Evolutionary conservation across 2,888 invertebrate genomes (phyloP).

Genomic region (Syritta pipiens): DNA sequence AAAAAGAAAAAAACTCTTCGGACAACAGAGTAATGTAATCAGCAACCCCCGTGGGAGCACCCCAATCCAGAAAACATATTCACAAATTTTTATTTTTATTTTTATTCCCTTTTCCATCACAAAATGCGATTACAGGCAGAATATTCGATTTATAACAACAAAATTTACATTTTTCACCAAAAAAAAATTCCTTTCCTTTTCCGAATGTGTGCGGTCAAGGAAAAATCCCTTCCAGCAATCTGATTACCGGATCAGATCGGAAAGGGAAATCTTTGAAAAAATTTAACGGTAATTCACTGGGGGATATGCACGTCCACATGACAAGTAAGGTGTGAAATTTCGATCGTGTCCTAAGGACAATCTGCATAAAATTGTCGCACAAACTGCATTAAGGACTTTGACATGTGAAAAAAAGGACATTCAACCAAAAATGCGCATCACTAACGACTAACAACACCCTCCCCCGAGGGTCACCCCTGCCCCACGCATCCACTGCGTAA

Average conservation of each 20-base stretch:
- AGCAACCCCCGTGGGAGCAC: slow-evolving; percentile 24
- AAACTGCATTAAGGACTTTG: too few relatives aligned
- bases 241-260: slow-evolving; percentile 25
- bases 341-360: slow-evolving; percentile 16
- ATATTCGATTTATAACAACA: slow-evolving; percentile 25
- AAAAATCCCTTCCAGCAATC: slow-evolving; percentile 42
- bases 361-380: slow-evolving; percentile 54
- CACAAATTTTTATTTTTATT: neutral
- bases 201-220: slow-evolving; percentile 42
- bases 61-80: slow-evolving; percentile 7
- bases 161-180: slow-evolving; percentile 37
- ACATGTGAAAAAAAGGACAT: neutral
- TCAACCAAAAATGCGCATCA: slow-evolving; percentile 46
- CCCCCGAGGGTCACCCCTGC: slow-evolving; percentile 35
- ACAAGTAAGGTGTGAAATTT: slow-evolving; percentile 55
- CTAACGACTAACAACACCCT: slow-evolving; percentile 27
- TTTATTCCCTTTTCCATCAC: slow-evolving; percentile 1
- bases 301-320: slow-evolving; percentile 30
- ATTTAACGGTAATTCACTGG: slow-evolving; percentile 17
- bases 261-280: slow-evolving; percentile 5
- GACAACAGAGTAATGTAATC: slow-evolving; percentile 15
- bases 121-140: slow-evolving; percentile 39
- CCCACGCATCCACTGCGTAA: slow-evolving; percentile 25
- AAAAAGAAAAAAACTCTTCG: neutral
- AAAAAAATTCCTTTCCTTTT: slow-evolving; percentile 28